phyloP scores from a whole-genome alignment of 2,888 invertebrate species.

The Entomobrya multifasciata region DNA sequence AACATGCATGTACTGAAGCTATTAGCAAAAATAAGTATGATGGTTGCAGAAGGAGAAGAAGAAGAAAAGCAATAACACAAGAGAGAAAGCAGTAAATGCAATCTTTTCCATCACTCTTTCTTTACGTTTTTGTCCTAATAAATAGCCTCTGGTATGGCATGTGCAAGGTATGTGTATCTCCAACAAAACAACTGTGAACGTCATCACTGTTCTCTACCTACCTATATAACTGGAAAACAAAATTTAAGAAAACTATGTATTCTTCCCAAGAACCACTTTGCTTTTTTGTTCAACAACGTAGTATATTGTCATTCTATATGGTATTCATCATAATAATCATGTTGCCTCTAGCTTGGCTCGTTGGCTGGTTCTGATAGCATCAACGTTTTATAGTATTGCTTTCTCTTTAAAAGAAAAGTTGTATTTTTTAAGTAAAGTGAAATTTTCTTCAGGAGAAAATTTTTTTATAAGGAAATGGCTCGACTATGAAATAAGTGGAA shows the following conservation, averaged over 20 bases:
- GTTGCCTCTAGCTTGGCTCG: slow-evolving; percentile 1
- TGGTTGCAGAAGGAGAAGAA: background rate
- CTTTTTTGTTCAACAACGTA: slow-evolving; percentile 4
- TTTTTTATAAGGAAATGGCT: background rate
- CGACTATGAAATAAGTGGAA: background rate
- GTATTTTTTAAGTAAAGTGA: too few relatives aligned
- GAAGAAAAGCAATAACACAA: background rate
- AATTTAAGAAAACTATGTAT: too few relatives aligned
- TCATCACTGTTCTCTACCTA: background rate
- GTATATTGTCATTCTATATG: too few relatives aligned
- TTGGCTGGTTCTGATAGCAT: background rate
- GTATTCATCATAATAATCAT: background rate
- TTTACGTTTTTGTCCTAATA: too few relatives aligned
- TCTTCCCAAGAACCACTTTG: slow-evolving; percentile 13
- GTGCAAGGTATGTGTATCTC: background rate
- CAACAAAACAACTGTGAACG: background rate
- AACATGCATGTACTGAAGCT: slow-evolving; percentile 26
- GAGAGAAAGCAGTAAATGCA: background rate
- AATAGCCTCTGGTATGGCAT: background rate
- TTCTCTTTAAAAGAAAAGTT: too few relatives aligned
- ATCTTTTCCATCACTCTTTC: background rate
- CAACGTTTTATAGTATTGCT: slow-evolving; percentile 8
- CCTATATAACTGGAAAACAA: background rate
- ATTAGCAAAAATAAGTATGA: slow-evolving; percentile 25
- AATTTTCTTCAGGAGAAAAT: background rate